These are phyloP conservation scores for Gymnobelideus leadbeateri DNA, from an alignment of 2,113 vertebrate genomes.

Conservation along the genomic window DNA sequence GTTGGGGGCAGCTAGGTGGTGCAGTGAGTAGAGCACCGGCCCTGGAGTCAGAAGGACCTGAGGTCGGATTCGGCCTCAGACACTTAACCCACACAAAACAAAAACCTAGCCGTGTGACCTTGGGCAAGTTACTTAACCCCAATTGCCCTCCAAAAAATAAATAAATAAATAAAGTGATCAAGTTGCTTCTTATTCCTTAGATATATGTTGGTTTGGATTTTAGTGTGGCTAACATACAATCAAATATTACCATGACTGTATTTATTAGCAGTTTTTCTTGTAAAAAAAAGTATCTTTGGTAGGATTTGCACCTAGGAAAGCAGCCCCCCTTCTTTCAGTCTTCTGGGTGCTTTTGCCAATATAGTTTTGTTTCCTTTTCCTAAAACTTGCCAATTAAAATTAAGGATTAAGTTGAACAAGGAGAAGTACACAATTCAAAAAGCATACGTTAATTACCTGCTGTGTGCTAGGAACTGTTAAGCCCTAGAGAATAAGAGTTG, in stretches of 20 bases:
- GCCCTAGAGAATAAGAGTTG: not conserved
- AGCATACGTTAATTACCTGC: not conserved
- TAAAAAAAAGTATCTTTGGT: not conserved
- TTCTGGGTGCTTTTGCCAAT: not conserved
- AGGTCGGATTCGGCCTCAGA: too few species aligned
- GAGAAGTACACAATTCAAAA: not conserved
- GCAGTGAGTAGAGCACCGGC: too few species aligned
- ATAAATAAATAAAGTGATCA: not conserved
- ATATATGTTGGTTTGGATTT: conserved; percentile 7
- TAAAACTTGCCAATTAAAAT: not conserved
- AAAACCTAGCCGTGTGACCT: too few species aligned
- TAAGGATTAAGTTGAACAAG: not conserved
- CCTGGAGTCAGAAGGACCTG: too few species aligned
- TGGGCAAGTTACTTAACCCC: too few species aligned
- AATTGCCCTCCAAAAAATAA: too few species aligned
- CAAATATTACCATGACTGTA: not conserved
- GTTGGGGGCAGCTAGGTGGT: too few species aligned
- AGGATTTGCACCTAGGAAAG: not conserved
- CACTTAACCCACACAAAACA: too few species aligned
- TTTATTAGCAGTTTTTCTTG: not conserved
- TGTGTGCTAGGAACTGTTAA: not conserved
- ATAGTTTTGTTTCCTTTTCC: not conserved
- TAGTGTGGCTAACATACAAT: not conserved
- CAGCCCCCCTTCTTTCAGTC: not conserved
- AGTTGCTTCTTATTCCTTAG: not conserved